Evolutionary conservation across 2,113 vertebrate genomes (phyloP), one percentile per base, ranked within the genome.

Genomic region (Spizaetus ornatus): DNA sequence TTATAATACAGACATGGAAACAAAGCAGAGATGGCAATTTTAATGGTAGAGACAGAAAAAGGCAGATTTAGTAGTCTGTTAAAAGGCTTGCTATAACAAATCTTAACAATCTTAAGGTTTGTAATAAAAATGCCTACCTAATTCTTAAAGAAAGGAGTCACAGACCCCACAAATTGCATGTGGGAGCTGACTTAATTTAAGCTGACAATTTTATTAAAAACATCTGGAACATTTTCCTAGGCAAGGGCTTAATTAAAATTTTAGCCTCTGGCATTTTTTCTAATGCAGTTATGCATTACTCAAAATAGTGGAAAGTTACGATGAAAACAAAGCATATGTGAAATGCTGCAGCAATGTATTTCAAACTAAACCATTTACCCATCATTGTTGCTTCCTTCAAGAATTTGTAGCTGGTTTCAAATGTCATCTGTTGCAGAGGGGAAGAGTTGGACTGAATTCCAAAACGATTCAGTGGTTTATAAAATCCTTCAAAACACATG

Each of bases 381-480:
- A 98, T 96, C 98, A 99, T 98, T 14, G 98, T 99, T 31, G 99
- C 99, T 71, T 99, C 98, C 95, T 99, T 99, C 82, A 99, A 94
- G 94, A 99, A 99, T 73, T 99, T 99, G 97, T 98, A 99, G 97
- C 99, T 99, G 88, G 99, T 99, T 97, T 99, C 99, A 69, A 99
- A 99, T 0, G 99, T 99, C 99, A 99, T 99, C 98, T 99, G 99
- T 93, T 99, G 99, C 94, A 99, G 98, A 19, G 99, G 99, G 8
- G 99, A 99, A 31, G 99, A 98, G 98, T 97, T 99, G 72, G 99
- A 99, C 79, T 95, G 97, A 79, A 99, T 99, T 93, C 99, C 98
- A 31, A 98, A 97, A 6, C 99, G 98, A 97, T 99, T 99, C 38
- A 99, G 97, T 0, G 99, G 99, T 85, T 99, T 99, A 77, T 99